phyloP scores from a whole-genome alignment of 1,140 invertebrate genomes.

The Goniozus legneri region DNA sequence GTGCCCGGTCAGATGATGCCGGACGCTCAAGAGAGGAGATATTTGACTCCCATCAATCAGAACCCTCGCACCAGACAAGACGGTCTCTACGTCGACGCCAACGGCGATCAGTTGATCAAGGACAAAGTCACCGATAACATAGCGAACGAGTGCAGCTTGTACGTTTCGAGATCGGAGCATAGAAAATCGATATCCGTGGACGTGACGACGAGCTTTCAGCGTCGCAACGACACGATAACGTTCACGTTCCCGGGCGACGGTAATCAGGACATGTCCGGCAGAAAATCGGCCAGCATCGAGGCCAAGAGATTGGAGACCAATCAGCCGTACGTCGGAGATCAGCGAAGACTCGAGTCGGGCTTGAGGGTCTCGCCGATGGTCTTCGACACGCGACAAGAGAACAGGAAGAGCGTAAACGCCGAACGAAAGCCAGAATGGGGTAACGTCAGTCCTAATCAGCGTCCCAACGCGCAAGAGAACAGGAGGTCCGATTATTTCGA shows the following conservation, averaged over 20 bases:
- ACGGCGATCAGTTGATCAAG: slow-evolving; percentile 31
- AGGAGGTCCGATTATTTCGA: slow-evolving; percentile 50
- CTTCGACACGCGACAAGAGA: slow-evolving; percentile 42
- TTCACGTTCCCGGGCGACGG: slow-evolving; percentile 44
- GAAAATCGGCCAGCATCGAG: slow-evolving; percentile 33
- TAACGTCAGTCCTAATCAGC: slow-evolving; percentile 44
- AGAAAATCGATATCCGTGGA: slow-evolving; percentile 46
- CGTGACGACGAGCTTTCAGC: slow-evolving; percentile 38
- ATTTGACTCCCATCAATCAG: slow-evolving; percentile 36
- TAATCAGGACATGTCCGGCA: slow-evolving; percentile 29
- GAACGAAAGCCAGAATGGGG: slow-evolving; percentile 46
- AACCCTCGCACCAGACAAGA: slow-evolving; percentile 48
- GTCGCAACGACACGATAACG: slow-evolving; percentile 44
- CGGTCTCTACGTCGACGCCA: slow-evolving; percentile 46
- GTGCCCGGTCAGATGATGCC: slow-evolving; percentile 18
- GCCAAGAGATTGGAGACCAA: slow-evolving; percentile 35
- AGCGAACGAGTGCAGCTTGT: slow-evolving; percentile 34
- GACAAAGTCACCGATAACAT: slow-evolving; percentile 32
- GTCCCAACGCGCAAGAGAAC: slow-evolving; percentile 38
- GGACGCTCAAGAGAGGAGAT: slow-evolving; percentile 36
- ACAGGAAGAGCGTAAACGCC: slow-evolving; percentile 26
- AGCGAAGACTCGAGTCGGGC: slow-evolving; percentile 36
- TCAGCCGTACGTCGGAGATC: slow-evolving; percentile 35
- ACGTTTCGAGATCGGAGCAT: slow-evolving; percentile 42
- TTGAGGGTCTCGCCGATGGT: slow-evolving; percentile 45